These are phyloP conservation scores for Bombus balteatus DNA, from an alignment of 1,140 invertebrate species.

Conservation along the genomic window DNA sequence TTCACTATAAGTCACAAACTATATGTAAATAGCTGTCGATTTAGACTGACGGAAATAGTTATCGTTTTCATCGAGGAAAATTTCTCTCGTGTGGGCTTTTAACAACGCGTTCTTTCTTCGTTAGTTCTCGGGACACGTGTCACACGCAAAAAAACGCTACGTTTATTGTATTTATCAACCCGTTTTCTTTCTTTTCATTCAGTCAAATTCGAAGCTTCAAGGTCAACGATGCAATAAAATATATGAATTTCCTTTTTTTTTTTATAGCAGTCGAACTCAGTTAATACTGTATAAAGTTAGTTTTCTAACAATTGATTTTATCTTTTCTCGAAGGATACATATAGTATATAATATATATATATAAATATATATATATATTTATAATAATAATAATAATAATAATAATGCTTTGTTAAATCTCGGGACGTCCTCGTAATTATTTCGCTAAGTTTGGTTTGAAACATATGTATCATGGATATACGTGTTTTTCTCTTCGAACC, in stretches of 20 bases:
- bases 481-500: not conserved
- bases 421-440: slow-evolving; percentile 25
- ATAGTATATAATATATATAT: slow-evolving; percentile 38
- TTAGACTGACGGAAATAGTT: slow-evolving; percentile 14
- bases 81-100: not conserved
- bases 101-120: not conserved
- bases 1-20: slow-evolving; percentile 12
- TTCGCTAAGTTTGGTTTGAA: not conserved
- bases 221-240: slow-evolving; percentile 57
- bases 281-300: slow-evolving; percentile 50
- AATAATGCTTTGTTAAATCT: slow-evolving; percentile 29
- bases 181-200: slow-evolving; percentile 3
- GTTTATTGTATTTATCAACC: slow-evolving; percentile 14
- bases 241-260: slow-evolving; percentile 25
- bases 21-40: slow-evolving; percentile 1
- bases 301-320: slow-evolving; percentile 44
- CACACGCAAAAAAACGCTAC: slow-evolving; percentile 10
- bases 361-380: not conserved
- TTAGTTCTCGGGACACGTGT: not conserved
- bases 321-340: slow-evolving; percentile 25
- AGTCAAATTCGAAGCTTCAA: slow-evolving; percentile 53
- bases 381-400: slow-evolving; percentile 38
- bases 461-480: not conserved
- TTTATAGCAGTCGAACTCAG: slow-evolving; percentile 39
- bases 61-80: not conserved